Conservation (phyloP, 1,140 invertebrate genomes). For the Calosoma granatense region DNA sequence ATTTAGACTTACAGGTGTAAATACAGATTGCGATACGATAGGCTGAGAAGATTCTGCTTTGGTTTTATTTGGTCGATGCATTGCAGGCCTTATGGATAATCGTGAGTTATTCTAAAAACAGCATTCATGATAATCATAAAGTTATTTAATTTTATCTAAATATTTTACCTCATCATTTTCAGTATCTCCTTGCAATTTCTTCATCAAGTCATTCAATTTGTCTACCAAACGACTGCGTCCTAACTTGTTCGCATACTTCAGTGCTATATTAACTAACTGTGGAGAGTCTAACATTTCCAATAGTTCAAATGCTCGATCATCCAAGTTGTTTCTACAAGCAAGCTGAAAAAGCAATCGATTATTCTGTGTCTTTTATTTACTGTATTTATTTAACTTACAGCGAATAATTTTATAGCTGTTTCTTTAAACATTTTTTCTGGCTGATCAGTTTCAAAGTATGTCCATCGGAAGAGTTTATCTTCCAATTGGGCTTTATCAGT, state of each 20-base stretch:
- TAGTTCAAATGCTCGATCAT: constrained; percentile 76
- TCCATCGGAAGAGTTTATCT: constrained; percentile 57
- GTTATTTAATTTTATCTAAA: too few species aligned
- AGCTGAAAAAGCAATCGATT: constrained; percentile 48
- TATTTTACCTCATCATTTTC: constrained; percentile 20
- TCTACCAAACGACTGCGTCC: constrained; percentile 68
- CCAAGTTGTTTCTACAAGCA: constrained; percentile 70
- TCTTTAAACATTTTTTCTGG: constrained; percentile 56
- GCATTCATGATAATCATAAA: too few species aligned
- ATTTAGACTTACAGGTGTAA: background rate
- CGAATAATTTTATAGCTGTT: constrained; percentile 81
- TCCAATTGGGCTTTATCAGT: constrained; percentile 76
- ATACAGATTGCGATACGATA: constrained; percentile 12
- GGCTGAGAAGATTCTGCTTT: constrained; percentile 17
- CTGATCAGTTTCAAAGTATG: constrained; percentile 47
- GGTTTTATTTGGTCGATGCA: background rate
- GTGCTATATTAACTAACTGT: constrained; percentile 68
- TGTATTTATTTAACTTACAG: constrained; percentile 45
- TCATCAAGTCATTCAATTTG: constrained; percentile 44
- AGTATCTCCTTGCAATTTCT: constrained; percentile 20
- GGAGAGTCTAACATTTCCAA: constrained; percentile 71
- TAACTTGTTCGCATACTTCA: constrained; percentile 74
- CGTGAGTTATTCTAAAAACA: background rate
- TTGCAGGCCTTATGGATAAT: background rate
- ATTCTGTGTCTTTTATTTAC: constrained; percentile 6